phyloP scores from a whole-genome alignment of 2,888 invertebrate species.

The Pocota personata region DNA sequence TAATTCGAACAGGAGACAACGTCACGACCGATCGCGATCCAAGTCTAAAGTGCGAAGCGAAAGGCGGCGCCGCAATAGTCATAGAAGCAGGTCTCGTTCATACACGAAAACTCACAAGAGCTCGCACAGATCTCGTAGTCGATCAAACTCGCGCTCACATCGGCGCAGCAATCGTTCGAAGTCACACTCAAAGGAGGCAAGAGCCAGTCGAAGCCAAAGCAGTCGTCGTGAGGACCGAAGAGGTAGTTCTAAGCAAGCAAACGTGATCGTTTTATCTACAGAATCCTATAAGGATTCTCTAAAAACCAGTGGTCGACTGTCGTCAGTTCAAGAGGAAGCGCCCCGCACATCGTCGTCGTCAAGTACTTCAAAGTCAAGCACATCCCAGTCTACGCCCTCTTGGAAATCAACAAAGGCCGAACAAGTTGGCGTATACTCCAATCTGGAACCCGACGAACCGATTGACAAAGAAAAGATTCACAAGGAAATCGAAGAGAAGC shows the following conservation, averaged over 20 bases:
- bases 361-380: constrained; percentile 46
- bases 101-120: constrained; percentile 22
- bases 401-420: constrained; percentile 42
- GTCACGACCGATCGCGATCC: constrained; percentile 54
- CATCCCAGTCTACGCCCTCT: constrained; percentile 59
- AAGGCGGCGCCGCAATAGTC: constrained; percentile 40
- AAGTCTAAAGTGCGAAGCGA: constrained; percentile 24
- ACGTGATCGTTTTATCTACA: constrained; percentile 65
- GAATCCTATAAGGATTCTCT: constrained; percentile 63
- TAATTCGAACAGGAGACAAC: constrained; percentile 45
- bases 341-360: constrained; percentile 52
- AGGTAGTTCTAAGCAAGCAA: constrained; percentile 33
- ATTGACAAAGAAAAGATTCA: constrained; percentile 82
- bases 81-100: constrained; percentile 65
- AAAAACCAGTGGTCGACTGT: constrained; percentile 15
- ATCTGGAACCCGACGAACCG: constrained; percentile 79
- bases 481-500: constrained; percentile 81
- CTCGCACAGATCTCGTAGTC: constrained; percentile 49
- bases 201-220: constrained; percentile 38
- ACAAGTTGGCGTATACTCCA: constrained; percentile 78
- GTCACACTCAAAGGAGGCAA: constrained; percentile 24
- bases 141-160: constrained; percentile 68
- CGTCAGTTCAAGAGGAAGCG: constrained; percentile 46
- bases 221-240: constrained; percentile 31
- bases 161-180: constrained; percentile 55